Evolutionary conservation across 2,888 invertebrate species (phyloP).

Genomic region (Iphiclides podalirius): DNA sequence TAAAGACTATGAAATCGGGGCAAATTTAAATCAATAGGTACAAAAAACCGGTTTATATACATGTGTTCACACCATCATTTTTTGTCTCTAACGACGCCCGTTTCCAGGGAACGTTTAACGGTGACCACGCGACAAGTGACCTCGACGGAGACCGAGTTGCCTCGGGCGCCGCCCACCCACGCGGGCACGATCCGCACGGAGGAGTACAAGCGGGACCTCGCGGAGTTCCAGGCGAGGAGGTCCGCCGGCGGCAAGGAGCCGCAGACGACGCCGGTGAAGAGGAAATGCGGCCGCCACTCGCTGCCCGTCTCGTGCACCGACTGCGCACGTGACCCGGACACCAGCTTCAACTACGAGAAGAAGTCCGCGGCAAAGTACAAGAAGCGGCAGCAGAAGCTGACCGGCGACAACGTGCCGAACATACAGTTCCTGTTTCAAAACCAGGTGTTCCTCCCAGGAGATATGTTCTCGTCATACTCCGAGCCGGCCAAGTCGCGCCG

Average conservation of each 20-base stretch:
- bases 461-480: conserved; percentile 50
- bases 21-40: too few relatives aligned
- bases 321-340: conserved; percentile 59
- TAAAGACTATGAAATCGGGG: too few relatives aligned
- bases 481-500: conserved; percentile 50
- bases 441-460: conserved; percentile 74
- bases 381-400: conserved; percentile 52
- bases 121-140: conserved; percentile 57
- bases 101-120: conserved; percentile 68
- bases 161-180: conserved; percentile 31
- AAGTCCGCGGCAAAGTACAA: conserved; percentile 65
- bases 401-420: conserved; percentile 55
- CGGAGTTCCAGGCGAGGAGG: conserved; percentile 71
- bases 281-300: conserved; percentile 65
- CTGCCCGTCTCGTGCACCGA: conserved; percentile 66
- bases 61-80: too few relatives aligned
- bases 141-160: conserved; percentile 39
- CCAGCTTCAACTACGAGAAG: conserved; percentile 68
- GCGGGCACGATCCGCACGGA: conserved; percentile 70
- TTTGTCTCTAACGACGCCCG: too few relatives aligned
- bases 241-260: conserved; percentile 50
- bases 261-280: conserved; percentile 54
- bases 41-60: too few relatives aligned
- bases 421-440: conserved; percentile 76
- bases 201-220: conserved; percentile 70